Conservation (phyloP, 2,113 vertebrate genomes). For the Solea solea region DNA sequence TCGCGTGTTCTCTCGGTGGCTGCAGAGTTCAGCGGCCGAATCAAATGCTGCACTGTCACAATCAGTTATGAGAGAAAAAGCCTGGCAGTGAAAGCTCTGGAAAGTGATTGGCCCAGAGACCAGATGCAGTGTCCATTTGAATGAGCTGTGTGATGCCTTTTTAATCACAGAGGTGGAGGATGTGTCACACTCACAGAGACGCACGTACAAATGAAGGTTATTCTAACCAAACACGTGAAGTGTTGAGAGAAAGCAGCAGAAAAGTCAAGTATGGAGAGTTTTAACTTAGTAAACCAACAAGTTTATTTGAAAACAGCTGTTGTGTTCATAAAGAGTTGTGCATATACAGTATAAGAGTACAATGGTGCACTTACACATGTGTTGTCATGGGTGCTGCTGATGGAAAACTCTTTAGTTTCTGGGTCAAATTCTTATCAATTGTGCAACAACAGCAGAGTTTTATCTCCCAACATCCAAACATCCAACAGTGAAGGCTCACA, state of each 20-base stretch:
- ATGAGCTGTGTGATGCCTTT: constrained; percentile 63
- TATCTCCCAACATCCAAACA: neutral
- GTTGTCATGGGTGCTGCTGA: neutral
- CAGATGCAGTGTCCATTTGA: constrained; percentile 64
- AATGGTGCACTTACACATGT: too few relatives aligned
- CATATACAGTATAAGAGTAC: neutral
- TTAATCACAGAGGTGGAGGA: constrained; percentile 56
- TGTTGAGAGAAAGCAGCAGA: too few relatives aligned
- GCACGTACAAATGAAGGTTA: constrained; percentile 5
- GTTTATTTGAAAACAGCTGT: neutral
- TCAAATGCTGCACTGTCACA: constrained; percentile 75
- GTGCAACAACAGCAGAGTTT: neutral
- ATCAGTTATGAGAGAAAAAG: constrained; percentile 79
- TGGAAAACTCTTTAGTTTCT: neutral
- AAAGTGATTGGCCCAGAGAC: constrained; percentile 76
- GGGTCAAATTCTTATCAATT: neutral
- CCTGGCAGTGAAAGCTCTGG: constrained; percentile 64
- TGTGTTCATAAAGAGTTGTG: neutral
- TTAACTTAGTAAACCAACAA: too few relatives aligned
- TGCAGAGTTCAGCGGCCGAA: constrained; percentile 71
- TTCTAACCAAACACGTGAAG: neutral
- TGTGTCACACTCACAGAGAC: constrained; percentile 51
- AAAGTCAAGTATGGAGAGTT: too few relatives aligned
- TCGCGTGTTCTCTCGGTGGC: constrained; percentile 51
- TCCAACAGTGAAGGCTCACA: too few relatives aligned